Evolutionary conservation across 2,113 vertebrate species (phyloP), one percentile per base, ranked within the genome.

Genomic region (Ictalurus punctatus): DNA sequence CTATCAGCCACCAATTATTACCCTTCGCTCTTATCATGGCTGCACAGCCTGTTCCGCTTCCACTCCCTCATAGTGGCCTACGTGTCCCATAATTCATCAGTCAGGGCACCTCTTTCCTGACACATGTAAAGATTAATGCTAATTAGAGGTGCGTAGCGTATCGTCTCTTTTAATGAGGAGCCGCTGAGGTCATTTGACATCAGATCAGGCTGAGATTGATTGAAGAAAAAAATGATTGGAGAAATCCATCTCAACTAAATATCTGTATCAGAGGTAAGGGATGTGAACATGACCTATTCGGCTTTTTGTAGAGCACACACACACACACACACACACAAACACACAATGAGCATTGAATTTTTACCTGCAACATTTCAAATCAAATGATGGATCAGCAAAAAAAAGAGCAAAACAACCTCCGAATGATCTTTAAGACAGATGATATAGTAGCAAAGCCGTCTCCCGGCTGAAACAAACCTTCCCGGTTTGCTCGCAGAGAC

Each of bases 51-150:
- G 83, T 89, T 89, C 59, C 48, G 78, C 83, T 65, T 56, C 71
- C 74, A 25, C 40, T 54, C 44, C 44, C 23, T 56, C 71, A 37
- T 80, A 69, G 76, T 59, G 12, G 40, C 23, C 71, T 84, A 67
- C 44, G 34, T 80, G 63, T 85, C 88, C 48, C 88, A 89, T 79
- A 85, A 89, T 85, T 85, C 88, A 85, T 89, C 88, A 89, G 59
- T 79, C 74, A 79, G 73, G 44, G 73, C 71, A 7, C 5, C 61
- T 85, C 44, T 40, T 30, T 23, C 48, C 83, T 89, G 88, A 89
- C 88, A 89, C 59, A 58, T 69, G 83, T 84, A 85, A 74, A 79
- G 71, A 85, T 85, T 85, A 89, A 80, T 85, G 73, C 83, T 89
- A 89, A 89, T 89, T 89, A 80, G 30, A 79, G 58, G 71, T 83